Conservation (phyloP, 1,140 invertebrate species). For the Trinorchestia longiramus region DNA sequence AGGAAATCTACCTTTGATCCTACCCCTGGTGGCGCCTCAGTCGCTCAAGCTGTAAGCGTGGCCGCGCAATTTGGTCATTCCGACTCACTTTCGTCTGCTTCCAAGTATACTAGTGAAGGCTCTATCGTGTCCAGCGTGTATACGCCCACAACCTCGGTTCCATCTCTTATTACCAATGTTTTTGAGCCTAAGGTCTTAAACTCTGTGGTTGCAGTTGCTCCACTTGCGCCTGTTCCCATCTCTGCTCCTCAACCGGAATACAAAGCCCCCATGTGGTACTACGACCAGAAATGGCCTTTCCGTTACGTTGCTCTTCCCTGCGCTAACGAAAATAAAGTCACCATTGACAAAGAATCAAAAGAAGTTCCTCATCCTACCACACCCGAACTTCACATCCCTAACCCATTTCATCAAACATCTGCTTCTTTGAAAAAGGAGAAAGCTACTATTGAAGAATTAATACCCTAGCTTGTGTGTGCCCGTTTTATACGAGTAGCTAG, state of each 20-base stretch:
- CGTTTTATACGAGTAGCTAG: background rate
- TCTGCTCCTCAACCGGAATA: background rate
- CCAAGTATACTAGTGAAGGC: background rate
- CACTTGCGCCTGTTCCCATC: background rate
- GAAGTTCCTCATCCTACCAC: conserved; percentile 8
- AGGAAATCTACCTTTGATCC: background rate
- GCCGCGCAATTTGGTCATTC: background rate
- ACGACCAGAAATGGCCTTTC: background rate
- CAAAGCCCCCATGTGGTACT: background rate
- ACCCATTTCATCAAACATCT: background rate
- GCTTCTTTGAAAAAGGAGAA: background rate
- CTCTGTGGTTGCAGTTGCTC: background rate
- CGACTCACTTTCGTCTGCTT: background rate
- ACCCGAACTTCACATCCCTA: background rate
- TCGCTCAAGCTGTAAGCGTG: background rate
- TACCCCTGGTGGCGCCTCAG: background rate
- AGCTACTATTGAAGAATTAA: background rate
- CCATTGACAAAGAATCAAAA: background rate
- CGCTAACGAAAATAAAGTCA: background rate
- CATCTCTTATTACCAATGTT: background rate
- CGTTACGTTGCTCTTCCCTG: background rate
- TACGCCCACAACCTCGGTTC: background rate
- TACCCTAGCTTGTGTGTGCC: background rate
- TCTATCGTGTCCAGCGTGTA: background rate
- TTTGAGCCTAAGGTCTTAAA: background rate